phyloP scores from a whole-genome alignment of 2,113 vertebrate genomes.

The Bubo bubo region DNA sequence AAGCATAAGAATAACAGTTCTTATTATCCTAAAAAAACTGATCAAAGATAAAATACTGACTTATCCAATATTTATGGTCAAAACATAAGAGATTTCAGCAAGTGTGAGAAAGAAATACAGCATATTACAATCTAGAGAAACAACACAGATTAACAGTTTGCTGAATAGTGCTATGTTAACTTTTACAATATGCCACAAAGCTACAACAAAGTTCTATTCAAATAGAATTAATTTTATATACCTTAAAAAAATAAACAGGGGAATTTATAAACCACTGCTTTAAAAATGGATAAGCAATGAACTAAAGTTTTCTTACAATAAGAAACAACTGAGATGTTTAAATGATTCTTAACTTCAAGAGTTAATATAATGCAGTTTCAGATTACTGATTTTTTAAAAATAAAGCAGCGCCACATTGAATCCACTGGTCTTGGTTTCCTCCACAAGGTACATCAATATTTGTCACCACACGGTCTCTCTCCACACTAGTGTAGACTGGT shows the following conservation, averaged over 20 bases:
- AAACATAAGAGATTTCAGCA: background rate
- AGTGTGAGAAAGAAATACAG: background rate
- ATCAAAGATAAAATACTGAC: background rate
- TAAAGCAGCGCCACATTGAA: conserved; percentile 92
- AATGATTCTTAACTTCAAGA: background rate
- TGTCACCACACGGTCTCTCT: conserved; percentile 88
- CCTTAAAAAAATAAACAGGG: background rate
- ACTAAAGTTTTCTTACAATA: background rate
- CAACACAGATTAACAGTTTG: background rate
- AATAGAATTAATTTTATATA: background rate
- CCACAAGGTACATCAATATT: conserved; percentile 90
- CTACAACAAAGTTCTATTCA: background rate
- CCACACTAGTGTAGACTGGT: conserved; percentile 88
- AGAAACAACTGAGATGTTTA: background rate
- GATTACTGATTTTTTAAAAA: conserved; percentile 90
- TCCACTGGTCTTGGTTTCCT: conserved; percentile 86
- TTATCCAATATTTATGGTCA: background rate
- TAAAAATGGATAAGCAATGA: background rate
- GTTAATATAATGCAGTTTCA: background rate
- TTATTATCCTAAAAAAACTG: background rate
- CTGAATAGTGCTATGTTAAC: background rate
- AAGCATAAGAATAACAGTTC: background rate
- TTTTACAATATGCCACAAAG: background rate
- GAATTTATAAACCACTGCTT: background rate
- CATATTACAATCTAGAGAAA: background rate